phyloP scores from a whole-genome alignment of 2,888 invertebrate genomes.

The Pollenia labialis region DNA sequence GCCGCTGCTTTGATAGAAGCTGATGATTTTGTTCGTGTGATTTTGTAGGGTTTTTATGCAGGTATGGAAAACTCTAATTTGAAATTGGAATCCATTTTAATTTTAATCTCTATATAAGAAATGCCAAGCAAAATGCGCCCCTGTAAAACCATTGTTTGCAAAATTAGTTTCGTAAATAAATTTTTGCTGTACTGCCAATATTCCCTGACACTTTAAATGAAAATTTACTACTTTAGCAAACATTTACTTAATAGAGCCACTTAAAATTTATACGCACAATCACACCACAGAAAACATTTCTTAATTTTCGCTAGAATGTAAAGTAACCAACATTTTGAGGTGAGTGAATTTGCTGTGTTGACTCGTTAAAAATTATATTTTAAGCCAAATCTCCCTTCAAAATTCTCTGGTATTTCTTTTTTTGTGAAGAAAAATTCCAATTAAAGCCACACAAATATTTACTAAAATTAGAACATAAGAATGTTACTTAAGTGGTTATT shows the following conservation, averaged over 20 bases:
- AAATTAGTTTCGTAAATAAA: slow-evolving; percentile 17
- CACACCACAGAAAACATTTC: background rate
- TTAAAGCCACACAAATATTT: slow-evolving; percentile 54
- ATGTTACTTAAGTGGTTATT: slow-evolving; percentile 51
- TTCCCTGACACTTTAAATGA: slow-evolving; percentile 31
- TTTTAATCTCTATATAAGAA: no score
- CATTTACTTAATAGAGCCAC: slow-evolving; percentile 5
- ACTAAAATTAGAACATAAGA: slow-evolving; percentile 35
- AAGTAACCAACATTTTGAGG: slow-evolving; percentile 25
- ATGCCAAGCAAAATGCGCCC: background rate
- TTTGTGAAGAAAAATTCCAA: slow-evolving; percentile 37
- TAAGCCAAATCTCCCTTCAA: slow-evolving; percentile 1
- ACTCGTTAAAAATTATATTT: slow-evolving; percentile 9
- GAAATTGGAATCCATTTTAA: no score
- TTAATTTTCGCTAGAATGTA: background rate
- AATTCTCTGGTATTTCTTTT: slow-evolving; percentile 10
- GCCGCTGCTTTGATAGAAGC: no score
- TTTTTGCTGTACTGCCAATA: background rate
- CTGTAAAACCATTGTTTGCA: background rate
- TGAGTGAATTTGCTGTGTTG: slow-evolving; percentile 30
- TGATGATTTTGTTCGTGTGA: no score
- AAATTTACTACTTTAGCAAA: slow-evolving; percentile 39
- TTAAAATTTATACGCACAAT: slow-evolving; percentile 7
- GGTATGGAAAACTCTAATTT: no score
- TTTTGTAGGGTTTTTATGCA: no score